Evolutionary conservation across 1,140 invertebrate genomes (phyloP), one percentile per base, ranked within the genome.

Genomic region (Galleria mellonella): DNA sequence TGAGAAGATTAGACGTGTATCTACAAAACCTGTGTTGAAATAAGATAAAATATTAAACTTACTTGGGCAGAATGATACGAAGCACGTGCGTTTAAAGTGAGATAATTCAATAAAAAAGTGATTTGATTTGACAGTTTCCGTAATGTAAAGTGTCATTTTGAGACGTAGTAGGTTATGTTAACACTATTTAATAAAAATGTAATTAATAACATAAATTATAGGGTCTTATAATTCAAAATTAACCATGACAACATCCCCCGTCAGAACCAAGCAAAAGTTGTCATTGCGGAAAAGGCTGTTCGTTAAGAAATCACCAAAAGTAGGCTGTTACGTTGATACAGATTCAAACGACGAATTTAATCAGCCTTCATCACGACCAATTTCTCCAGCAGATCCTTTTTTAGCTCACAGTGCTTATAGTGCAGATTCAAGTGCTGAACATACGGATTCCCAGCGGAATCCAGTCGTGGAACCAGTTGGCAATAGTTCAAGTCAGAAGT

Each of bases 291-390:
- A 87, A 61, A 73, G 84, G 13, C 55, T 86, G 43, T 83, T 87
- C 52, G 83, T 86, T 32, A 87, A 87, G 60, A 87, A 87, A 55
- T 87, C 84, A 9, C 83, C 84, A 32, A 86, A 81, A 74, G 84
- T 87, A 54, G 84, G 84, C 33, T 87, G 84, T 61, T 82, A 81
- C 70, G 73, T 84, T 32, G 82, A 83, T 58, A 78, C 75, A 33
- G 79, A 83, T 73, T 84, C 81, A 7, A 77, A 78, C 40, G 81
- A 84, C 47, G 81, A 84, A 67, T 77, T 74, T 37, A 66, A 54
- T 17, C 77, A 83, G 38, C 68, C 74, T 31, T 56, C 63, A 10
- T 84, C 81, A 36, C 70, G 81, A 11, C 78, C 81, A 23, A 83
- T 84, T 52, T 84, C 81, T 33, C 76, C 82, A 11, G 81, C 74